Base-by-base conservation (phyloP, 2,113 vertebrate species). In the Hippolais icterina region DNA sequence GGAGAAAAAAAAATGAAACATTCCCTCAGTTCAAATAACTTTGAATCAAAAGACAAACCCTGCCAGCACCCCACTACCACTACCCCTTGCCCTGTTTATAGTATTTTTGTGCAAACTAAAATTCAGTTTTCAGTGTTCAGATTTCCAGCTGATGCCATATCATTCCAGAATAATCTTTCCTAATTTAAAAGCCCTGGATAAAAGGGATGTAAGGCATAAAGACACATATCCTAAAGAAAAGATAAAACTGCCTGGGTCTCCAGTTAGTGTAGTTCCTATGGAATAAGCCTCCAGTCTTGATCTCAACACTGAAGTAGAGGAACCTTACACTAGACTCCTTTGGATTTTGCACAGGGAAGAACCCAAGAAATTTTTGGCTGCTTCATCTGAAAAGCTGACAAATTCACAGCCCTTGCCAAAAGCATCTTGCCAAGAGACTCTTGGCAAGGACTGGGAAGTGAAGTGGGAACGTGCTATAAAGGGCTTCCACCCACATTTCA, bases 401-500 rank as follows among this genome's bases (percentile, higher is more conserved):
- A 94, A 89, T 76, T 87, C 44, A 46, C 53, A 91, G 37, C 15
- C 18, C 18, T 81, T 93, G 89, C 80, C 65, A 87, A 84, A 60
- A 66, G 4, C 3, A 2, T 89, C 13, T 66, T 94, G 93, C 35
- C 79, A 89, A 92, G 19, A 56, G 1, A 5, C 35, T 87, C 53
- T 87, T 95, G 91, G 87, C 81, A 94, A 85, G 25, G 22, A 56
- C n/a, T 47, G 57, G 25, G 41, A 89, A 91, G 4, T 68, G 47
- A 72, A 84, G 59, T 33, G 49, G 77, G 37, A 91, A 91, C 5
- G 19, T 96, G 70, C 63, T 77, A 13, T 69, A 49, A 84, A 82
- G 89, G 66, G 49, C 27, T 96, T 94, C 59, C 33, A 72, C 78
- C 39, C 41, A 0, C 41, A 94, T 96, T 97, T 97, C 90, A 86